Evolutionary conservation across 2,113 vertebrate genomes (phyloP).

Genomic region (Lethenteron camtschaticum): DNA sequence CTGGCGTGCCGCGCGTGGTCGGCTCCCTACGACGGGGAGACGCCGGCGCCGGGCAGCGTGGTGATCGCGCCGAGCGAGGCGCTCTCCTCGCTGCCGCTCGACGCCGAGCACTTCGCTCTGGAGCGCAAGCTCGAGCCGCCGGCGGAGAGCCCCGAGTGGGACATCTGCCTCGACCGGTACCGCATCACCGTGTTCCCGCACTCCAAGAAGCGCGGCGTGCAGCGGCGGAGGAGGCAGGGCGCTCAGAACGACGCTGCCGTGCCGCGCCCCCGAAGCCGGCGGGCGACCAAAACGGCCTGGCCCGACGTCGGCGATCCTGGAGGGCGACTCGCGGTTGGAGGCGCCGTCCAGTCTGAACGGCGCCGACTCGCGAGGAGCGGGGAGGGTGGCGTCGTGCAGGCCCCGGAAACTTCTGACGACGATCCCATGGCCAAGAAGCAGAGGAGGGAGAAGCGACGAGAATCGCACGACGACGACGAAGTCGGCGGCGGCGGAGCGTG

Average conservation of each 20-base stretch:
- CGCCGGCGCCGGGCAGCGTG: conserved; percentile 36
- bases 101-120: conserved; percentile 15
- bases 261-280: not conserved
- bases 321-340: not conserved
- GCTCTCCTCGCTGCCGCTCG: no score
- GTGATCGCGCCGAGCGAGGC: conserved; percentile 12
- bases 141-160: conserved; percentile 77
- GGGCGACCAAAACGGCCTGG: not conserved
- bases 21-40: conserved; percentile 67
- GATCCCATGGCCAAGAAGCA: conserved; percentile 33
- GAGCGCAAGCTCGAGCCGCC: conserved; percentile 16
- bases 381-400: conserved; percentile 24
- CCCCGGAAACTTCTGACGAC: no score
- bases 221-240: conserved; percentile 22
- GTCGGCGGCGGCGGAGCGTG: conserved; percentile 13
- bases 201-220: conserved; percentile 63
- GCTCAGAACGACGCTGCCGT: not conserved
- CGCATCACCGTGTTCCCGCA: conserved; percentile 39
- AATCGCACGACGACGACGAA: no score
- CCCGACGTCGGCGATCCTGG: not conserved
- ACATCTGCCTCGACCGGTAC: conserved; percentile 55
- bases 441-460: conserved; percentile 20
- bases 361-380: conserved; percentile 15
- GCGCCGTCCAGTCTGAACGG: conserved; percentile 11
- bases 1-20: conserved; percentile 71